Percentiles rank a stretch among this genome's conserved stretches.
phyloP scores from a whole-genome alignment of 2,888 invertebrate genomes.

The Drosophila demipolita region DNA sequence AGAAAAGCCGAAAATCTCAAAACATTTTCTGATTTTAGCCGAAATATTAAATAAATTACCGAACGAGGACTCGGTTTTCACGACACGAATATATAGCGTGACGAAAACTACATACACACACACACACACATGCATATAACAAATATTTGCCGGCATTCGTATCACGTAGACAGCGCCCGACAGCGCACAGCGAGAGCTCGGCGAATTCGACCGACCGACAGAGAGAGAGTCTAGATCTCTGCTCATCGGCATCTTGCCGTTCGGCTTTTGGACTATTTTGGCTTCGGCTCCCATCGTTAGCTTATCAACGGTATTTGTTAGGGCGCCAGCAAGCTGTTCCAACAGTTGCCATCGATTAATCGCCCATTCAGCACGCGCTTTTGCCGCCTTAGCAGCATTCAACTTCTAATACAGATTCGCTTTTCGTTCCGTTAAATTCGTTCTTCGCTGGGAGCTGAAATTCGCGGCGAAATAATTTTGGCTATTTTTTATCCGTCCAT shows the following conservation, averaged over 20 bases:
- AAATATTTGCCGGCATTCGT: conserved; percentile 13
- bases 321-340: conserved; percentile 53
- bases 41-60: conserved; percentile 15
- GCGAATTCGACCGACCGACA: not conserved
- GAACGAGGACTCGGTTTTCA: conserved; percentile 30
- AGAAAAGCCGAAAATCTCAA: conserved; percentile 16
- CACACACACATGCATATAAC: not conserved
- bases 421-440: conserved; percentile 34
- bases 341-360: conserved; percentile 80
- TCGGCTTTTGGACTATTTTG: conserved; percentile 13
- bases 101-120: conserved; percentile 4
- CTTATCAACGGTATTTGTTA: conserved; percentile 53
- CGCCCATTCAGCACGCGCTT: conserved; percentile 63
- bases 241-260: conserved; percentile 21
- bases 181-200: conserved; percentile 2
- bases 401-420: conserved; percentile 12
- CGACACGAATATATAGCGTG: conserved; percentile 15
- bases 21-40: conserved; percentile 9
- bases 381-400: conserved; percentile 12
- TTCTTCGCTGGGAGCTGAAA: conserved; percentile 74
- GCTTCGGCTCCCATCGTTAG: conserved; percentile 24
- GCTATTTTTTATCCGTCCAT: conserved; percentile 84
- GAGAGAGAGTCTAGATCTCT: conserved; percentile 15
- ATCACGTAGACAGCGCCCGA: conserved; percentile 34
- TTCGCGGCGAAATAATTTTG: conserved; percentile 84